Percentiles rank a stretch among this genome's conserved stretches.
Conservation (phyloP, 1,140 invertebrate genomes). For the Bombus breviceps region DNA sequence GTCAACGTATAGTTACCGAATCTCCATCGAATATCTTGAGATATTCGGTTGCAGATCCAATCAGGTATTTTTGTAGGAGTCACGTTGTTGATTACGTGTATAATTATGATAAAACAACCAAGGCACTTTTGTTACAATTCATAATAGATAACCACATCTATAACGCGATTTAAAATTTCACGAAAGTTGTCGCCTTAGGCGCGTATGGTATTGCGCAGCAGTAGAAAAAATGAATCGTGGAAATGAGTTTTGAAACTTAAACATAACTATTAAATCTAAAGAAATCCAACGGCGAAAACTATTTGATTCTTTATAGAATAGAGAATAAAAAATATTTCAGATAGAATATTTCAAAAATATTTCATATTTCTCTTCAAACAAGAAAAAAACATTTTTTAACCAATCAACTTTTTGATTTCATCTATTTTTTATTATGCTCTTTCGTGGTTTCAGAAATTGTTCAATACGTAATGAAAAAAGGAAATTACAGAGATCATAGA, state of each 20-base stretch:
- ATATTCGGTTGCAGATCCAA: background rate
- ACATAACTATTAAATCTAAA: background rate
- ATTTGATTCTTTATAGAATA: background rate
- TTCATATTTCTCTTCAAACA: no score
- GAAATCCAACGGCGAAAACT: background rate
- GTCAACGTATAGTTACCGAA: background rate
- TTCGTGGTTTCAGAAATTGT: background rate
- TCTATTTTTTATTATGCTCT: background rate
- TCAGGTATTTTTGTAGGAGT: background rate
- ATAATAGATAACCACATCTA: no score
- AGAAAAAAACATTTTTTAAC: no score
- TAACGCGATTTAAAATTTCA: no score
- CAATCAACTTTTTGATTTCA: background rate
- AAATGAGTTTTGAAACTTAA: background rate
- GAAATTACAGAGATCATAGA: constrained; percentile 4
- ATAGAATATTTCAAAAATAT: no score
- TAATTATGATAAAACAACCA: background rate
- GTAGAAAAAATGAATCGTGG: background rate
- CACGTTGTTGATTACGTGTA: no score
- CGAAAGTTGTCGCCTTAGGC: background rate
- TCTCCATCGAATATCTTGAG: background rate
- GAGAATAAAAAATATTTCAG: background rate
- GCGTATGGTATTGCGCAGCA: background rate
- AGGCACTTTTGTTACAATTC: no score
- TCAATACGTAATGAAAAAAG: background rate